A percentile compares a stretch with the other conserved stretches of the same genome.
Evolutionary conservation across 2,888 invertebrate species (phyloP).

Genomic region (Octonoba sinensis): DNA sequence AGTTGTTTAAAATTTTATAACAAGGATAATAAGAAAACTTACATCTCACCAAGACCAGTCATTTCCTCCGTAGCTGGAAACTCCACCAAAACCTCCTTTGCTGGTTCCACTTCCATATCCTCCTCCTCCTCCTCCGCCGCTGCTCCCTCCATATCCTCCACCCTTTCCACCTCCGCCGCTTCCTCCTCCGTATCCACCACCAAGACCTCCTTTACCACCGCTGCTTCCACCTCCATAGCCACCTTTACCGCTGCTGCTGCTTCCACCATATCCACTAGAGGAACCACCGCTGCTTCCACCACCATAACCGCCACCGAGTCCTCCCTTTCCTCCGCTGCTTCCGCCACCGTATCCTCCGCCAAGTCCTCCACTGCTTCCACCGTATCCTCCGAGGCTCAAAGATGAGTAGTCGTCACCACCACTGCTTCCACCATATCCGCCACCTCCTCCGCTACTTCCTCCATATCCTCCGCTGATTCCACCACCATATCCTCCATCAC

Average conservation of each 20-base stretch:
- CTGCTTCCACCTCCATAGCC: conserved; percentile 1
- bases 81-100: conserved; percentile 55
- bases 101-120: conserved; percentile 39
- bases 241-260: neutral
- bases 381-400: conserved; percentile 13
- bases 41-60: conserved; percentile 48
- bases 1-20: too few species aligned
- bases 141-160: conserved; percentile 24
- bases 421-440: conserved; percentile 20
- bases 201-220: conserved; percentile 15
- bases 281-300: conserved; percentile 14
- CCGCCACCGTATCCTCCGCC: conserved; percentile 19
- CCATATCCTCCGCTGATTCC: conserved; percentile 17
- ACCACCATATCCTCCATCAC: conserved; percentile 19
- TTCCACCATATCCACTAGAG: conserved; percentile 19
- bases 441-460: conserved; percentile 34
- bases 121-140: conserved; percentile 11
- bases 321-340: conserved; percentile 11
- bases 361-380: conserved; percentile 25
- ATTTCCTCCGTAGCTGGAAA: conserved; percentile 51
- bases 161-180: conserved; percentile 6
- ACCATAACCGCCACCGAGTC: conserved; percentile 12
- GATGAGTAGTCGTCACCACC: conserved; percentile 17
- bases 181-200: conserved; percentile 2
- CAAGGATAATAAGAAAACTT: too few species aligned